phyloP scores from a whole-genome alignment of 1,140 invertebrate species.

The Drosophila serrata region DNA sequence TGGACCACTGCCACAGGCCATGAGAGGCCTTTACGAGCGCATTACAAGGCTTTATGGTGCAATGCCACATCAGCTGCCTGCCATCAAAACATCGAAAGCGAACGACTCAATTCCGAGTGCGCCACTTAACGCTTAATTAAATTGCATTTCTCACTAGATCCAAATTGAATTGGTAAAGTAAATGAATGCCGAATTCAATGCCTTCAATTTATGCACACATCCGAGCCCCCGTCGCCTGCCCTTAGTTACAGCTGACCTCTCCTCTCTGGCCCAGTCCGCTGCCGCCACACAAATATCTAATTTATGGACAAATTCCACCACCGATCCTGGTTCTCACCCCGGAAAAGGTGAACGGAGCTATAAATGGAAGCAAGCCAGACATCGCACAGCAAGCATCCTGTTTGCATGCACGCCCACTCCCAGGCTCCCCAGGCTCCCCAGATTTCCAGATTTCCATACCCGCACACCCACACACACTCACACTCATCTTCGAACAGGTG shows the following conservation, averaged over 20 bases:
- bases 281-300: slow-evolving; percentile 47
- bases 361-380: slow-evolving; percentile 59
- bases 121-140: slow-evolving; percentile 69
- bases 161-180: slow-evolving; percentile 58
- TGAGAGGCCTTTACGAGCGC: slow-evolving; percentile 68
- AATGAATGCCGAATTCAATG: slow-evolving; percentile 39
- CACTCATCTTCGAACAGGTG: slow-evolving; percentile 12
- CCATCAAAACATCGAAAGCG: slow-evolving; percentile 17
- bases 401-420: slow-evolving; percentile 32
- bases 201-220: slow-evolving; percentile 35
- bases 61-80: slow-evolving; percentile 58
- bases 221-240: not conserved
- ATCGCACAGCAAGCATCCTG: slow-evolving; percentile 38
- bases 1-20: slow-evolving; percentile 60
- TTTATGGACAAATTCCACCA: slow-evolving; percentile 52
- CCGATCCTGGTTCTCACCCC: not conserved
- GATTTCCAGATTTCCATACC: slow-evolving; percentile 3
- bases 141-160: slow-evolving; percentile 52
- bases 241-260: slow-evolving; percentile 53
- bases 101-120: slow-evolving; percentile 40
- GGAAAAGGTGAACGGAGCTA: slow-evolving; percentile 39
- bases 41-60: slow-evolving; percentile 52
- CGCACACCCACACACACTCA: not conserved
- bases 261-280: not conserved
- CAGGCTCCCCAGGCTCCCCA: not conserved